Conservation (phyloP, 2,797 vertebrate genomes). For the Acipenser transmontanus region DNA sequence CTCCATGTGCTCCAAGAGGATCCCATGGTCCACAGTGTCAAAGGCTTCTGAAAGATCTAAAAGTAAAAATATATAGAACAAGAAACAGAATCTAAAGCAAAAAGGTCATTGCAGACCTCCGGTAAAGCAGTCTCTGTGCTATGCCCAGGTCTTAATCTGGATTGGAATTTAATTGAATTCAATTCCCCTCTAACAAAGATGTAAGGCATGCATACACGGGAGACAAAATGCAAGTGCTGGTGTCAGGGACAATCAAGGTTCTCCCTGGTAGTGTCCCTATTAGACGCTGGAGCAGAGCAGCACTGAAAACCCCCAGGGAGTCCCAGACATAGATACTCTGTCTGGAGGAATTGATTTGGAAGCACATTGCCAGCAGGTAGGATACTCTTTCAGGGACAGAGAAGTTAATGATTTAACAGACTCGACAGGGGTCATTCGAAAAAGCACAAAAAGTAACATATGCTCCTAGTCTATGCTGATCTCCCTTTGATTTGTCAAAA, state of each 20-base stretch:
- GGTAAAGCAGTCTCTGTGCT: too few relatives aligned
- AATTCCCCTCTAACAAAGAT: background rate
- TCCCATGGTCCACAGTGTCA: too few relatives aligned
- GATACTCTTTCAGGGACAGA: conserved; percentile 30
- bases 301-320: conserved; percentile 41
- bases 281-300: background rate
- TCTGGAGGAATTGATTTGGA: conserved; percentile 42
- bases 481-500: conserved; percentile 22
- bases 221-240: background rate
- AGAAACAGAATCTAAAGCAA: too few relatives aligned
- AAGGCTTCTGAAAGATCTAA: too few relatives aligned
- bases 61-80: too few relatives aligned
- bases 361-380: conserved; percentile 60
- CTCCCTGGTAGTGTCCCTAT: background rate
- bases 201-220: conserved; percentile 1
- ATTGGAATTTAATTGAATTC: background rate
- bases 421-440: conserved; percentile 44
- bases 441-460: conserved; percentile 36
- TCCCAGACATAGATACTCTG: conserved; percentile 36
- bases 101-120: too few relatives aligned
- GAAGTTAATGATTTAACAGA: conserved; percentile 44
- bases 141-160: too few relatives aligned
- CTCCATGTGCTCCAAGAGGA: too few relatives aligned
- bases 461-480: conserved; percentile 34
- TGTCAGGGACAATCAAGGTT: background rate